Evolutionary conservation across 2,888 invertebrate genomes (phyloP).

Genomic region (Pammene fasciana): DNA sequence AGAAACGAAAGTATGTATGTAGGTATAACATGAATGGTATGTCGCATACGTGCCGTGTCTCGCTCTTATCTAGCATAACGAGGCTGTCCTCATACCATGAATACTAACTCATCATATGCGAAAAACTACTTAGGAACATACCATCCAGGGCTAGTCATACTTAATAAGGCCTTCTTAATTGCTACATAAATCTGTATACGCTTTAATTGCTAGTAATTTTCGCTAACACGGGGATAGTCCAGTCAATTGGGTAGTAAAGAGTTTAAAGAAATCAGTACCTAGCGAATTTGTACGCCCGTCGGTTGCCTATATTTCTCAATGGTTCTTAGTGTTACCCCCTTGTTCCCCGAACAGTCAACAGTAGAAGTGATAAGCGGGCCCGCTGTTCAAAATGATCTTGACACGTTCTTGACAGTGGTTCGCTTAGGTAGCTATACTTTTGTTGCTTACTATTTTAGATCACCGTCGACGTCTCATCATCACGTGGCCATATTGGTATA

Average conservation of each 20-base stretch:
- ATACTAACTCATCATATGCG: slow-evolving; percentile 10
- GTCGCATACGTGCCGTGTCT: neutral
- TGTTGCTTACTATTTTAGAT: no score
- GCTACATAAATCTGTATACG: slow-evolving; percentile 62
- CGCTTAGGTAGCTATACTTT: no score
- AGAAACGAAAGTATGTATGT: no score
- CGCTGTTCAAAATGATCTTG: no score
- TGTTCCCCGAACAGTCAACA: no score
- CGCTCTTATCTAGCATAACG: neutral
- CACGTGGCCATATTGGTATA: no score
- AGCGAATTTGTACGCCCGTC: no score
- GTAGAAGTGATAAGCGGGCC: no score
- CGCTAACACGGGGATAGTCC: slow-evolving; percentile 47
- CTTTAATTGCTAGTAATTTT: slow-evolving; percentile 61
- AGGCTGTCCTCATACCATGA: slow-evolving; percentile 6
- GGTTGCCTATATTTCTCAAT: no score
- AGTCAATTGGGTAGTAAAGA: neutral
- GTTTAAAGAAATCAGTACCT: neutral
- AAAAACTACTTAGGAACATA: slow-evolving; percentile 13
- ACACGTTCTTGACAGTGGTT: no score
- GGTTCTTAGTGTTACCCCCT: no score
- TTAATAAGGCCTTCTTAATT: slow-evolving; percentile 50
- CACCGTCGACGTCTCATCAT: no score
- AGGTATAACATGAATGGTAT: neutral
- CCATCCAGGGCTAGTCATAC: slow-evolving; percentile 10